These are phyloP conservation scores for Zonitis immaculata DNA, from an alignment of 2,888 invertebrate genomes.

Conservation along the genomic window DNA sequence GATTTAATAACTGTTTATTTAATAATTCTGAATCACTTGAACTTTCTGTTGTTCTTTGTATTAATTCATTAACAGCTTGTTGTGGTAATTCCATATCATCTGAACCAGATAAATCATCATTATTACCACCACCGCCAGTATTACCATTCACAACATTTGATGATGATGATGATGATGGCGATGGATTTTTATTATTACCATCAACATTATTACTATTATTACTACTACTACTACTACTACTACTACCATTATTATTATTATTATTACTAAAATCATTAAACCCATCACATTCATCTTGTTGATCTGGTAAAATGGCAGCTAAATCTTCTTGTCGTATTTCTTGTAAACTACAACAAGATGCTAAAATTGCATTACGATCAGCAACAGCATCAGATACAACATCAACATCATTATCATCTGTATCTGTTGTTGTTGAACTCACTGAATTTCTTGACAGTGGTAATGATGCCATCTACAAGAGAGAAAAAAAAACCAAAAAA, in stretches of 20 bases:
- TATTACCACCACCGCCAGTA: conserved; percentile 18
- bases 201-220: not conserved
- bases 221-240: not conserved
- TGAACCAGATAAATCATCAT: conserved; percentile 63
- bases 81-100: conserved; percentile 72
- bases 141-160: too few relatives aligned
- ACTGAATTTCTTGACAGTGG: conserved; percentile 42
- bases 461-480: conserved; percentile 45
- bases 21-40: conserved; percentile 68
- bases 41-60: conserved; percentile 68
- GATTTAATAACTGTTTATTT: conserved; percentile 50
- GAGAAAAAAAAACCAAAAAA: conserved; percentile 4
- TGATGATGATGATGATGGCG: too few relatives aligned
- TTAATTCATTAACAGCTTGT: conserved; percentile 70
- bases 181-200: not conserved
- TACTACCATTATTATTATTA: not conserved
- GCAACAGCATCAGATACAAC: conserved; percentile 52
- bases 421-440: conserved; percentile 41
- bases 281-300: conserved; percentile 56
- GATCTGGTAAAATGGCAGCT: conserved; percentile 72
- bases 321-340: conserved; percentile 76
- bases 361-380: conserved; percentile 56
- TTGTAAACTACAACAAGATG: conserved; percentile 56
- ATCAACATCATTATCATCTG: too few relatives aligned
- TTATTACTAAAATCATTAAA: conserved; percentile 41